Conservation (phyloP, 2,113 vertebrate species). For the Camelus bactrianus region DNA sequence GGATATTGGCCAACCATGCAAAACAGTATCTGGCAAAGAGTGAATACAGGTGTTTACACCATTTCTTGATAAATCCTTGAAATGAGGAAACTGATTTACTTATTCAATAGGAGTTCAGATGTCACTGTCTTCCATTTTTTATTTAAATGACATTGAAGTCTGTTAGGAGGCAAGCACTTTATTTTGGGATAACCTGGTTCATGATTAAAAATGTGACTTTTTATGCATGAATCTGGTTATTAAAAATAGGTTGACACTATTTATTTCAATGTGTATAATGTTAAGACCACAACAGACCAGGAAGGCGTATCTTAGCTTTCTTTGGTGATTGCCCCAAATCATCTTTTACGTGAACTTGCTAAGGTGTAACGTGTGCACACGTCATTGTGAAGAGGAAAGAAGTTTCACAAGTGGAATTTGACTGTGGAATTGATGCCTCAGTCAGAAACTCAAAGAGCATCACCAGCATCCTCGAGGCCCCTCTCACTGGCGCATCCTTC, state of each 20-base stretch:
- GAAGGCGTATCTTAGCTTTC: not conserved
- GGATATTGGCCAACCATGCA: not conserved
- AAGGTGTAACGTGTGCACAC: not conserved
- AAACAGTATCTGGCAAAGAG: not conserved
- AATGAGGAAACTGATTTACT: not conserved
- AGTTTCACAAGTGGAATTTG: not conserved
- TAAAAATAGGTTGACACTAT: not conserved
- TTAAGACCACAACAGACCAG: not conserved
- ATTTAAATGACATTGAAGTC: not conserved
- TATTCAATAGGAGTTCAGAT: not conserved
- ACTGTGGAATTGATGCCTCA: rapidly evolving
- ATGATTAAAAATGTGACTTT: not conserved
- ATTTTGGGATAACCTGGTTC: not conserved
- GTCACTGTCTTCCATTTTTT: not conserved
- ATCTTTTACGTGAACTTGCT: not conserved
- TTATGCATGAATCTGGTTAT: not conserved
- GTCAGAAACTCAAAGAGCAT: not conserved
- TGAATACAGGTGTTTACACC: not conserved
- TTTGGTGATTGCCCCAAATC: not conserved
- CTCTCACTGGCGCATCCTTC: no score
- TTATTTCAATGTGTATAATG: not conserved
- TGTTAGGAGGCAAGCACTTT: not conserved
- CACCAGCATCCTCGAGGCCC: not conserved
- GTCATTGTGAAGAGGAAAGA: not conserved
- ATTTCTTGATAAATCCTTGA: not conserved